Evolutionary conservation across 2,888 invertebrate genomes (phyloP), one percentile per base, ranked within the genome.

Genomic region (Cataglyphis livida): DNA sequence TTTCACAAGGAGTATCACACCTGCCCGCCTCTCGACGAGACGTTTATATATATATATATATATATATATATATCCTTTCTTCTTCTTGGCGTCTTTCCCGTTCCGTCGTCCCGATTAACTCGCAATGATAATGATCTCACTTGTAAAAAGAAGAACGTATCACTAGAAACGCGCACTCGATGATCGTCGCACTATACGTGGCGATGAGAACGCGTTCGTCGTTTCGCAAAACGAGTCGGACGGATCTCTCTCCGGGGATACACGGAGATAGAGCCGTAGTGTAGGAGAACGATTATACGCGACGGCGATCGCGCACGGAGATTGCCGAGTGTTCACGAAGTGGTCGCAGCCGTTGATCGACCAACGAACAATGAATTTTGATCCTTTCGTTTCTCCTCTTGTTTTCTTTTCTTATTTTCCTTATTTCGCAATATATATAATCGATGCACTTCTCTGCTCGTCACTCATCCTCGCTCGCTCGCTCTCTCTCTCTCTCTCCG

Each of bases 311-410:
- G 86, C 73, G 61, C 81, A 85, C 90, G 90, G 84, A 90, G 86
- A 84, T 88, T 86, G 90, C 90, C 90, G 90, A 90, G 68, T 83
- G n/a, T 41, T n/a, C 57, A 82, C 89, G 89, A 88, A 88, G 83
- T 84, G 82, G 38, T 74, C 65, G 83, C 82, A 83, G 87, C 88
- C 90, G 88, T 88, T 87, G 87, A 90, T 90, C 90, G 90, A 90
- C 89, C 90, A 85, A 88, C 84, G 89, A 87, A 90, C 90, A 90
- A 90, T 90, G 90, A 84, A 48, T 48, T 90, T 76, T 81, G 87
- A 84, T 74, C 84, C 81, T 78, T 79, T 48, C 61, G 66, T 76
- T 82, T 81, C 71, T 82, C 57, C 57, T 21, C 62, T 73, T 38
- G 21, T 59, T 61, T 79, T 64, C 81, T 85, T 25, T 76, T 83